Conservation (phyloP, 2,888 invertebrate genomes). For the Leuctra nigra region DNA sequence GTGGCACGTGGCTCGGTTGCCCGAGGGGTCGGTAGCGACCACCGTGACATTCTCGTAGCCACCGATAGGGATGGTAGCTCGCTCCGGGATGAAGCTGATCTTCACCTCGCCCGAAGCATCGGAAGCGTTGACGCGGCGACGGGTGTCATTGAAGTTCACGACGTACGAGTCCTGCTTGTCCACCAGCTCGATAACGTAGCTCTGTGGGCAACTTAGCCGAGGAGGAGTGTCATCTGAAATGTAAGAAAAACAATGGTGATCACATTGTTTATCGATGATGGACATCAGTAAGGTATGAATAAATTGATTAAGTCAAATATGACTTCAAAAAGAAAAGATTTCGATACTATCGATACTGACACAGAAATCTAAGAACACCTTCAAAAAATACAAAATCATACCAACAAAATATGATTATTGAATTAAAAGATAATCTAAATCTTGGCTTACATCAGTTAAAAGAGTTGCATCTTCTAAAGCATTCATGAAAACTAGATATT, state of each 20-base stretch:
- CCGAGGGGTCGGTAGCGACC: conserved; percentile 76
- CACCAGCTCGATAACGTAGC: conserved; percentile 86
- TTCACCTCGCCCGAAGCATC: conserved; percentile 85
- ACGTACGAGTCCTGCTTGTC: conserved; percentile 85
- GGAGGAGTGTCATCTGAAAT: conserved; percentile 81
- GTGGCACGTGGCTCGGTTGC: conserved; percentile 82
- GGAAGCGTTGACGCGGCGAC: conserved; percentile 73
- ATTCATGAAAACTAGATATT: too few species aligned
- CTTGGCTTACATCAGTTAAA: too few species aligned
- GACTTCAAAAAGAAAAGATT: too few species aligned
- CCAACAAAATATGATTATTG: too few species aligned
- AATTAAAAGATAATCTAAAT: too few species aligned
- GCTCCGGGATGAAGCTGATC: conserved; percentile 75
- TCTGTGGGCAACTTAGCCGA: conserved; percentile 83
- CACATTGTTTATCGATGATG: too few species aligned
- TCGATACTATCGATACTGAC: too few species aligned
- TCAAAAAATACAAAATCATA: too few species aligned
- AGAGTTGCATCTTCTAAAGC: too few species aligned
- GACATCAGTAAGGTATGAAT: too few species aligned
- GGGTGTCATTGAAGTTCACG: conserved; percentile 87
- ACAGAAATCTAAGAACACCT: too few species aligned
- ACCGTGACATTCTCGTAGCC: conserved; percentile 90
- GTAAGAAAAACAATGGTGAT: not conserved
- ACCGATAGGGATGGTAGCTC: conserved; percentile 76
- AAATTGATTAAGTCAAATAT: too few species aligned